Conservation (phyloP, 2,113 vertebrate species). For the Entomyzon cyanotis region DNA sequence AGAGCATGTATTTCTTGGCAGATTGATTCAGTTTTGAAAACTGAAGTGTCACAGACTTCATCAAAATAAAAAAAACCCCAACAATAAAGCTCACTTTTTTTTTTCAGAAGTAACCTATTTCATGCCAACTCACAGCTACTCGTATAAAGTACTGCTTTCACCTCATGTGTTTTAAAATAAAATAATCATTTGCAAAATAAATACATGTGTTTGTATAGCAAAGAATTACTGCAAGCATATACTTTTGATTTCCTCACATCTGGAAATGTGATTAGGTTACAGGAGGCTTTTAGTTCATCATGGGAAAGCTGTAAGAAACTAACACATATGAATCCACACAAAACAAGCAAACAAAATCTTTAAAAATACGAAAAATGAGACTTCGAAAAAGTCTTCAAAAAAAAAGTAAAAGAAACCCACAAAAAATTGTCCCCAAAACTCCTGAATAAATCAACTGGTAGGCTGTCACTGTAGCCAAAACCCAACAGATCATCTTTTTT, state of each 20-base stretch:
- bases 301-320: not conserved
- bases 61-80: not conserved
- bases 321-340: not conserved
- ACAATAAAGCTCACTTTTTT: not conserved
- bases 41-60: not conserved
- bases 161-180: not conserved
- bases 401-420: accelerated
- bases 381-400: not conserved
- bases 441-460: not conserved
- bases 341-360: not conserved
- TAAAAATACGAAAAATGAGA: not conserved
- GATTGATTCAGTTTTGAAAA: not conserved
- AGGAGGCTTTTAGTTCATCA: not conserved
- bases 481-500: not conserved
- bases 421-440: not conserved
- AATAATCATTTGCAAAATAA: not conserved
- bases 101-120: not conserved
- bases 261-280: not conserved
- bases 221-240: not conserved
- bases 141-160: not conserved
- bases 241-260: not conserved
- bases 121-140: not conserved
- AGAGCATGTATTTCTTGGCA: not conserved
- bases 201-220: not conserved
- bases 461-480: not conserved